Percentiles rank a stretch among this genome's conserved stretches.
These are phyloP conservation scores for Amazona finschi DNA, from an alignment of 2,797 vertebrate genomes.

Conservation along the genomic window DNA sequence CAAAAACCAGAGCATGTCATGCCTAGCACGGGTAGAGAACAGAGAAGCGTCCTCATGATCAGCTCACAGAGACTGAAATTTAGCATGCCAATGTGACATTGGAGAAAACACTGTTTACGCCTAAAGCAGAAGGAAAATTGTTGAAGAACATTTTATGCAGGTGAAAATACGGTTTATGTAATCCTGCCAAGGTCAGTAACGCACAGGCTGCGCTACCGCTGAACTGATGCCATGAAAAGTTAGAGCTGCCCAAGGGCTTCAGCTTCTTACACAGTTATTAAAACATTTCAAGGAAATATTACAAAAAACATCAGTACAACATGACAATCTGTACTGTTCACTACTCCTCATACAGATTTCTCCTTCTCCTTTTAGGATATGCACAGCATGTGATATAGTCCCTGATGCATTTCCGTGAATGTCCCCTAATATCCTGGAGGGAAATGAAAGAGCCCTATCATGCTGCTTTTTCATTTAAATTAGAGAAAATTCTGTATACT, in stretches of 20 bases:
- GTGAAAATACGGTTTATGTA: neutral
- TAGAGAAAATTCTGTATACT: conserved; percentile 30
- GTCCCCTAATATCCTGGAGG: conserved; percentile 59
- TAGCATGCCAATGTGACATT: neutral
- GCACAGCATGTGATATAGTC: conserved; percentile 19
- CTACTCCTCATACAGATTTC: neutral
- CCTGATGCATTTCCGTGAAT: neutral
- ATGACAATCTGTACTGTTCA: neutral
- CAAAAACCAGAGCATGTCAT: neutral
- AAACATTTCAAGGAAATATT: conserved; percentile 21
- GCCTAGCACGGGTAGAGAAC: neutral
- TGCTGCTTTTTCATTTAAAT: conserved; percentile 59
- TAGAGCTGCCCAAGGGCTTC: conserved; percentile 8
- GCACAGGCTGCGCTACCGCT: neutral
- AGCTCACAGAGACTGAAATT: neutral
- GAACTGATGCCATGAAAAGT: neutral
- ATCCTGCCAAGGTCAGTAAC: neutral
- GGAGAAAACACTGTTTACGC: neutral
- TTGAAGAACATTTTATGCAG: neutral
- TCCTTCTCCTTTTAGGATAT: conserved; percentile 2
- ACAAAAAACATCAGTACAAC: neutral
- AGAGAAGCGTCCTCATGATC: neutral
- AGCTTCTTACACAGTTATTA: neutral
- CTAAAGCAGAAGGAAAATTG: neutral
- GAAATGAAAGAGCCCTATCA: conserved; percentile 60